A percentile compares a stretch with the other conserved stretches of the same genome.
Conservation (phyloP, 2,113 vertebrate genomes). For the Chaetura pelagica region DNA sequence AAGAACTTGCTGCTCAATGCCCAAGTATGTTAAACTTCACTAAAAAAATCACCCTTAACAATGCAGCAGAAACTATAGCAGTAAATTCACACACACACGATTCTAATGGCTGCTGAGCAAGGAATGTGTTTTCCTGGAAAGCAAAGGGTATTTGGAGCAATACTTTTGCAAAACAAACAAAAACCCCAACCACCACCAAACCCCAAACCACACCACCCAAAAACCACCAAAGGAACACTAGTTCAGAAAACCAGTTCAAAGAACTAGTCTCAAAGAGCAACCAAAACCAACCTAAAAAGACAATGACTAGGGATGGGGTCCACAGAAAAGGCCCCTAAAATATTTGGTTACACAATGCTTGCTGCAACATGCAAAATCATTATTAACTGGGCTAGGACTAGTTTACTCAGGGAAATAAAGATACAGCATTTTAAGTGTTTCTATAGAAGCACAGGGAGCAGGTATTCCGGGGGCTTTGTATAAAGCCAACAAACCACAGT, state of each 20-base stretch:
- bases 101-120: neutral
- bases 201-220: neutral
- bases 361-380: neutral
- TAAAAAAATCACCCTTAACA: neutral
- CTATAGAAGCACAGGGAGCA: neutral
- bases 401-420: neutral
- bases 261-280: neutral
- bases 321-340: neutral
- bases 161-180: constrained; percentile 2
- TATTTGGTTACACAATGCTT: fast-evolving
- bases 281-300: neutral
- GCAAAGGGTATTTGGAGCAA: neutral
- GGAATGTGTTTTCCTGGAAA: constrained; percentile 5
- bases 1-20: neutral
- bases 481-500: neutral
- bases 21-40: neutral
- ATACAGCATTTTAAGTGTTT: neutral
- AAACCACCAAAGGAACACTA: neutral
- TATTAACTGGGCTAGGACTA: neutral
- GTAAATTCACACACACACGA: neutral
- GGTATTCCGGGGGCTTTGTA: neutral
- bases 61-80: neutral
- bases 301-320: neutral
- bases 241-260: neutral
- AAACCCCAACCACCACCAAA: neutral